Evolutionary conservation across 2,797 vertebrate genomes (phyloP), one percentile per base, ranked within the genome.

Genomic region (Ciconia nigra): DNA sequence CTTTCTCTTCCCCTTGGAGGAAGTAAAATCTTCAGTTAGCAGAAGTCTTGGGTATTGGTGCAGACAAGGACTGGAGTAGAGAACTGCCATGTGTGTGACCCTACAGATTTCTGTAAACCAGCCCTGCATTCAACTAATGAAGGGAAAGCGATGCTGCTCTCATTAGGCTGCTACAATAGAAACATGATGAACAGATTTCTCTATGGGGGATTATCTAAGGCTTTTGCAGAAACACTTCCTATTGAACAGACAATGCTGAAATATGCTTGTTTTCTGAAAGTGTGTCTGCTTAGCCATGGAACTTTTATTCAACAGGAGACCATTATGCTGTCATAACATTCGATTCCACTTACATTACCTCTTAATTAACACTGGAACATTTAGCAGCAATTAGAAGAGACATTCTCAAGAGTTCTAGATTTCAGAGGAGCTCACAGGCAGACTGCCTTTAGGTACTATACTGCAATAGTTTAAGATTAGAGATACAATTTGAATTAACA

Each of bases 331-430:
- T 79, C 72, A 67, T 90, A 91, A 94, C 84, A 94, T 76, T 81
- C 15, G 35, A 77, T 94, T 96, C 70, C 83, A 90, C 25, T 82
- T 71, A 82, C 73, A 90, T 84, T 89, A 93, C 61, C 73, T 85
- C 93, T 92, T 93, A 95, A 96, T 96, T 97, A 98, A 96, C 81
- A 87, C 15, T 84, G 46, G 86, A 96, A 95, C 89, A 93, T 93
- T 96, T 96, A 96, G 94, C 93, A 97, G 49, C 93, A 33, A 84
- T 93, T 94, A 79, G 24, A 63, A 96, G 49, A 76, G 66, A 78
- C 63, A 61, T 83, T 79, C 73, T 97, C 89, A 92, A 96, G 83
- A 91, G 85, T 97, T 96, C 73, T 86, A 95, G 81, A 86, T 94
- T 86, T 85, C 66, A 96, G 72, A 28, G 17, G 80, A 90, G 31